These are phyloP conservation scores for Pomacea maculata DNA, from an alignment of 1,140 invertebrate species.

Conservation along the genomic window DNA sequence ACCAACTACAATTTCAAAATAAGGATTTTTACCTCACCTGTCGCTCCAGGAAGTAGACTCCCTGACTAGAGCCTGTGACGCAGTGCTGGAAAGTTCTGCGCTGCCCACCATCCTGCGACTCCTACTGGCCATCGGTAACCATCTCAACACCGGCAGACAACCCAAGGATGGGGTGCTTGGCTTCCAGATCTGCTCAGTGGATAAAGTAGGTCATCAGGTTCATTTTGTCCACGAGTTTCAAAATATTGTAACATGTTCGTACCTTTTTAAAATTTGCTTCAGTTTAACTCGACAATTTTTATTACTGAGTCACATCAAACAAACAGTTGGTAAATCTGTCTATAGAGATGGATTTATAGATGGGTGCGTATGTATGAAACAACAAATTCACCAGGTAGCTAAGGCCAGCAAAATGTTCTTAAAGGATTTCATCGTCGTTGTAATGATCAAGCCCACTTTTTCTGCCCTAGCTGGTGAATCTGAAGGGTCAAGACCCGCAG, in stretches of 20 bases:
- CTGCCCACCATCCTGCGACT: conserved; percentile 39
- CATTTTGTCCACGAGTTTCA: neutral
- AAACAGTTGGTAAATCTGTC: neutral
- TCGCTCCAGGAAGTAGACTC: conserved; percentile 36
- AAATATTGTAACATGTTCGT: neutral
- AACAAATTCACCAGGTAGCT: too few species aligned
- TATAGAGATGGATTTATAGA: too few species aligned
- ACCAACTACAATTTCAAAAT: too few species aligned
- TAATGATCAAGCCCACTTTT: neutral
- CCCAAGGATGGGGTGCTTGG: conserved; percentile 30
- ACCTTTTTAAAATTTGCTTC: neutral
- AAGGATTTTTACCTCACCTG: neutral
- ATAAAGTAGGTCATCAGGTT: conserved; percentile 34
- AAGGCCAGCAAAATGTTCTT: too few species aligned
- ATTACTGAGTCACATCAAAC: neutral
- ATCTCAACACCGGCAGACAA: conserved; percentile 41
- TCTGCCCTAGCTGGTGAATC: conserved; percentile 35
- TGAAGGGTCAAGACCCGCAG: conserved; percentile 39
- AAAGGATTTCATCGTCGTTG: neutral
- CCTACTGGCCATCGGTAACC: conserved; percentile 45
- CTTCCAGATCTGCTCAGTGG: conserved; percentile 45
- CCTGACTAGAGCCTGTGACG: conserved; percentile 37
- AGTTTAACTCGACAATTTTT: neutral
- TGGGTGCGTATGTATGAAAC: neutral
- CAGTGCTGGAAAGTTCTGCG: conserved; percentile 29